These are phyloP conservation scores for Caenorhabditis brenneri DNA, from an alignment of 1,140 invertebrate genomes.

Conservation along the genomic window DNA sequence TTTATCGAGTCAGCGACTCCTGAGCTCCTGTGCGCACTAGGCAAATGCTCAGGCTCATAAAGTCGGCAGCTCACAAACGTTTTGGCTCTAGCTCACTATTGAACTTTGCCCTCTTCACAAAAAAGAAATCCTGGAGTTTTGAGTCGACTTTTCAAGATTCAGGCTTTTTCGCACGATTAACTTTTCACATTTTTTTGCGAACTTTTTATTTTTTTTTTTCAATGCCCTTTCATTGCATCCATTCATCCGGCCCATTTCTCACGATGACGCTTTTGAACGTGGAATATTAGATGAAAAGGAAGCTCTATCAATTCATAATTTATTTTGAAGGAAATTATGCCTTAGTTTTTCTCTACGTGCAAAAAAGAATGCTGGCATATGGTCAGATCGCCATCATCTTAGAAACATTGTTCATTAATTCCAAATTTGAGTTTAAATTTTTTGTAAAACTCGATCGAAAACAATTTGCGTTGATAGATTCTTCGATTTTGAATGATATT, in stretches of 20 bases:
- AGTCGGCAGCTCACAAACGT: background rate
- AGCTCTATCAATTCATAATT: background rate
- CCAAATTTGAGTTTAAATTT: no score
- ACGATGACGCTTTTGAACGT: constrained; percentile 10
- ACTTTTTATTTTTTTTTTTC: background rate
- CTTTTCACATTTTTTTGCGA: constrained; percentile 12
- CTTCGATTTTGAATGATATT: no score
- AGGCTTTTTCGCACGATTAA: constrained; percentile 33
- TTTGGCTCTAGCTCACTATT: background rate
- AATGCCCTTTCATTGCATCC: background rate
- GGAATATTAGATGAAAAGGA: background rate
- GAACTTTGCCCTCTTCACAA: background rate
- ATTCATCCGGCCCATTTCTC: constrained; percentile 16
- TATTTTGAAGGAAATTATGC: no score
- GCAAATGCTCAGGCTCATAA: constrained; percentile 30
- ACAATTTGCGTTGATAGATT: no score
- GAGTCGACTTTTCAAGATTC: constrained; percentile 30
- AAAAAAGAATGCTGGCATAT: no score
- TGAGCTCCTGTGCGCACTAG: background rate
- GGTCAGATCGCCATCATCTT: no score
- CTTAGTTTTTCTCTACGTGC: no score
- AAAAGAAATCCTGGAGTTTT: background rate
- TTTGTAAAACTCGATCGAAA: no score
- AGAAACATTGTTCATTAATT: no score
- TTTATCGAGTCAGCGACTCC: background rate